phyloP scores from a whole-genome alignment of 2,888 invertebrate species.

The Urechis unicinctus region DNA sequence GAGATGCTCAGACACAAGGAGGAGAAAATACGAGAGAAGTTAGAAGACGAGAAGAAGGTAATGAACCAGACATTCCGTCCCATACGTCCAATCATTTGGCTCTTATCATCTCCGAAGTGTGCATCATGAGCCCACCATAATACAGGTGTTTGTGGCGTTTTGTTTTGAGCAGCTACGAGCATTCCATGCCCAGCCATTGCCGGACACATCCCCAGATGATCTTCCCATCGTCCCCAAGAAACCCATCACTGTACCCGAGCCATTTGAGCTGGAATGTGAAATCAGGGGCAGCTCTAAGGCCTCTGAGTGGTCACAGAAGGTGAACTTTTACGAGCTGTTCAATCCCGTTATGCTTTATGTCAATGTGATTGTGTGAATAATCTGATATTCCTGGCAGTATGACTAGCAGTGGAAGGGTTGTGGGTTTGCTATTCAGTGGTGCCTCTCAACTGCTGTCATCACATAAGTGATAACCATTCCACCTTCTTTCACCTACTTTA shows the following conservation, averaged over 20 bases:
- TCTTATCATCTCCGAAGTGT: too few relatives aligned
- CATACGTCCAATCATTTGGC: not conserved
- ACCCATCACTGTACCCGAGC: slow-evolving; percentile 39
- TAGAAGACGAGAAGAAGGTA: slow-evolving; percentile 42
- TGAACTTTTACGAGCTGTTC: not conserved
- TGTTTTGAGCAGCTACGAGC: slow-evolving; percentile 60
- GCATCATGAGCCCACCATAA: too few relatives aligned
- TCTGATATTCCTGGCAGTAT: too few relatives aligned
- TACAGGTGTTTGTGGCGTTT: slow-evolving; percentile 51
- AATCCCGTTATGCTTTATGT: too few relatives aligned
- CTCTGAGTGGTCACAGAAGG: slow-evolving; percentile 13
- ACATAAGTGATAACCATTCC: too few relatives aligned
- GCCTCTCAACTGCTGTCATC: too few relatives aligned
- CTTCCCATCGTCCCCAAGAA: slow-evolving; percentile 34
- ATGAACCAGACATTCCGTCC: not conserved
- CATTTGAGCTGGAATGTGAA: slow-evolving; percentile 43
- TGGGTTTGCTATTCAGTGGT: too few relatives aligned
- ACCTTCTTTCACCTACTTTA: too few relatives aligned
- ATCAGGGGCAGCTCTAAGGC: slow-evolving; percentile 29
- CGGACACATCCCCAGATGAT: slow-evolving; percentile 52
- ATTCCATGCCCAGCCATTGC: slow-evolving; percentile 68
- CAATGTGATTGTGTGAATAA: too few relatives aligned
- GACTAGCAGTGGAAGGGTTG: too few relatives aligned
- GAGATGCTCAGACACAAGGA: slow-evolving; percentile 58
- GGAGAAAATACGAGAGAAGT: slow-evolving; percentile 56